Percentiles rank a stretch among this genome's conserved stretches.
phyloP scores from a whole-genome alignment of 2,888 invertebrate genomes.

The Pterostichus madidus region DNA sequence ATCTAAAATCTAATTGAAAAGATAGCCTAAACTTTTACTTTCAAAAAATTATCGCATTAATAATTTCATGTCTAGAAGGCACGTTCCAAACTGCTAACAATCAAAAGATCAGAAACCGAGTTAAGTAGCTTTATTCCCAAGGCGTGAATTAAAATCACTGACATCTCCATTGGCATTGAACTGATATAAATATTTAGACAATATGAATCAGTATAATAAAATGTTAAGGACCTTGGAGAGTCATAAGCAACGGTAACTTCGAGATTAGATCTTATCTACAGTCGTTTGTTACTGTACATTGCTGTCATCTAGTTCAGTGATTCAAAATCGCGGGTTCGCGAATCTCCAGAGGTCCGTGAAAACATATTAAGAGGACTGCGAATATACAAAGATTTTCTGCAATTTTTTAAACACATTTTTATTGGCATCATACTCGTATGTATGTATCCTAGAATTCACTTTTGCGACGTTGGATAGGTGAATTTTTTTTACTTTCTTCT shows the following conservation, averaged over 20 bases:
- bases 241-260: constrained; percentile 12
- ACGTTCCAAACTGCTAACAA: not conserved
- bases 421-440: no score
- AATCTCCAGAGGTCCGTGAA: no score
- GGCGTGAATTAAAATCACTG: constrained; percentile 9
- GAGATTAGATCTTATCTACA: constrained; percentile 26
- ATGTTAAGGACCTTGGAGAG: not conserved
- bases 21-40: not conserved
- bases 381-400: no score
- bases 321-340: no score
- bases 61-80: constrained; percentile 12
- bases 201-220: constrained; percentile 30
- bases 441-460: no score
- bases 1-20: constrained; percentile 3
- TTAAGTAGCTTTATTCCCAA: constrained; percentile 8
- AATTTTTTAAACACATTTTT: no score
- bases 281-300: constrained; percentile 12
- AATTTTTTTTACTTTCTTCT: no score
- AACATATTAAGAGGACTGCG: no score
- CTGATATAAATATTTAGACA: constrained; percentile 44
- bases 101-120: not conserved
- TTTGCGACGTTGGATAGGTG: no score
- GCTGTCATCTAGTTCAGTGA: not conserved
- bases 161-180: constrained; percentile 41
- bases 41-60: constrained; percentile 12